Percentiles rank a stretch among this genome's conserved stretches.
These are phyloP conservation scores for Lucifuga dentata DNA, from an alignment of 2,113 vertebrate species.

Conservation along the genomic window DNA sequence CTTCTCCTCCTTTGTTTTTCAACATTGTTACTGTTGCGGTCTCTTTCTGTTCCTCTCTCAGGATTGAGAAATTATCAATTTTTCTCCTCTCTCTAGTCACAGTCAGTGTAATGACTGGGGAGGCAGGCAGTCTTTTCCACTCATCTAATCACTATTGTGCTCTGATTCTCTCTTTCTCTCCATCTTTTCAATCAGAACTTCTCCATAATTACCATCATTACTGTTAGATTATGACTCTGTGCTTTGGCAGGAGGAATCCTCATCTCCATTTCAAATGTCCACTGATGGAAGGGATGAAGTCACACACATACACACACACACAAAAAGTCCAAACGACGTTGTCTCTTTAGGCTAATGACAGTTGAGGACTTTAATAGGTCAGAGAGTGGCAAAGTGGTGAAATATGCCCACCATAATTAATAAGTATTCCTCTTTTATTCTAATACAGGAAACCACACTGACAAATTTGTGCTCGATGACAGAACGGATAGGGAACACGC, in stretches of 20 bases:
- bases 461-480: not conserved
- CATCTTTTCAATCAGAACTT: conserved; percentile 15
- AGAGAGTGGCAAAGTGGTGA: conserved; percentile 34
- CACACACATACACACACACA: conserved; percentile 17
- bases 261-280: conserved; percentile 24
- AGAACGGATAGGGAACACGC: not conserved
- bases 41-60: not conserved
- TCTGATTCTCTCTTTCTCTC: conserved; percentile 2
- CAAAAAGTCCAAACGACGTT: not conserved
- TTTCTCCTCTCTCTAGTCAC: not conserved
- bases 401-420: conserved; percentile 64
- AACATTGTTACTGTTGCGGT: not conserved
- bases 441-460: conserved; percentile 32
- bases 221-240: conserved; percentile 7
- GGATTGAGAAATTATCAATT: not conserved
- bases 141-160: not conserved
- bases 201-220: conserved; percentile 32
- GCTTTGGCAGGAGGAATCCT: conserved; percentile 29
- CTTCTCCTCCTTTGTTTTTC: not conserved
- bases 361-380: conserved; percentile 44
- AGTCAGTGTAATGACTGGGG: conserved; percentile 12
- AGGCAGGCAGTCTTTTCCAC: not conserved
- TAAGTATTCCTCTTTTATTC: conserved; percentile 22
- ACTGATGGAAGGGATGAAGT: not conserved
- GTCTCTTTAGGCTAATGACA: conserved; percentile 63